phyloP scores from a whole-genome alignment of 2,888 invertebrate genomes.

The Lycia hirtaria region DNA sequence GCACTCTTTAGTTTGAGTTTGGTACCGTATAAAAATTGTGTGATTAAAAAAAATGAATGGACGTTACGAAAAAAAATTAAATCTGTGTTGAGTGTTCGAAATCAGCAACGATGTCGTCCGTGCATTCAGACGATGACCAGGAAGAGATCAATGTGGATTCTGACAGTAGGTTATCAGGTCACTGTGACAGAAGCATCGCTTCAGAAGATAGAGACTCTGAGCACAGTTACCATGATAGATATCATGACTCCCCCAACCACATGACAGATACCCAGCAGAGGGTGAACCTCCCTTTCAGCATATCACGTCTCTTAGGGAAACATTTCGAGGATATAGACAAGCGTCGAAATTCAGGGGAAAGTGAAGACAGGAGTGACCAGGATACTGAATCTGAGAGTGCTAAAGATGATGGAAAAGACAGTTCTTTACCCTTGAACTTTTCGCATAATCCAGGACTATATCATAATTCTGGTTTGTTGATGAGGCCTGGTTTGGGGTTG shows the following conservation, averaged over 20 bases:
- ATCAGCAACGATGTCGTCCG: constrained; percentile 71
- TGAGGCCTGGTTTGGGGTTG: constrained; percentile 77
- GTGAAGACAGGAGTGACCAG: constrained; percentile 80
- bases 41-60: constrained; percentile 46
- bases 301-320: constrained; percentile 92
- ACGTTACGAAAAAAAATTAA: constrained; percentile 23
- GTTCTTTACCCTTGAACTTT: constrained; percentile 71
- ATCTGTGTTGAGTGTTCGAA: constrained; percentile 29
- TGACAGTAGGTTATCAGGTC: constrained; percentile 86
- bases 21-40: constrained; percentile 37
- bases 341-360: constrained; percentile 78
- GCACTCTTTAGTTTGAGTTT: constrained; percentile 38
- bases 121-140: constrained; percentile 87
- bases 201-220: constrained; percentile 86
- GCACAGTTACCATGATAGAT: constrained; percentile 80
- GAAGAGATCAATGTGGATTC: constrained; percentile 89
- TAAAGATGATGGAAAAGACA: constrained; percentile 75
- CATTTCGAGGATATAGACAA: constrained; percentile 88
- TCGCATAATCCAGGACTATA: constrained; percentile 75
- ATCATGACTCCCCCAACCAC: constrained; percentile 80
- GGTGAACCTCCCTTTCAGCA: constrained; percentile 90
- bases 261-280: constrained; percentile 81
- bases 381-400: constrained; percentile 82
- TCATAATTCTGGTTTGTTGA: constrained; percentile 69
- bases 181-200: constrained; percentile 79